Evolutionary conservation across 1,140 invertebrate species (phyloP).

Genomic region (Phymastichus coffea): DNA sequence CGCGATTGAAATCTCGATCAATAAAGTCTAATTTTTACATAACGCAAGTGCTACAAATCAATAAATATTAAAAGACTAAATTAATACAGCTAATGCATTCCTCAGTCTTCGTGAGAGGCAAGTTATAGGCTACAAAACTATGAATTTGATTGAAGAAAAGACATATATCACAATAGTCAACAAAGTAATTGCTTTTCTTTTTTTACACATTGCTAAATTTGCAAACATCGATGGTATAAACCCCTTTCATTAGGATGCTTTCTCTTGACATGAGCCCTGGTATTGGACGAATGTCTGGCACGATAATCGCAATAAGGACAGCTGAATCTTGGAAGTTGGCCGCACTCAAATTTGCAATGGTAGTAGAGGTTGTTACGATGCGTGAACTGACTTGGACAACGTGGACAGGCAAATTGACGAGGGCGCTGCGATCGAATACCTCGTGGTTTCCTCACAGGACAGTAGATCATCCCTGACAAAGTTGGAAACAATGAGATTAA

Average conservation of each 20-base stretch:
- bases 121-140: no score
- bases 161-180: no score
- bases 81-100: no score
- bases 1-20: not conserved
- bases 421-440: not conserved
- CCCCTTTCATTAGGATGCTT: slow-evolving; percentile 35
- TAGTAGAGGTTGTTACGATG: slow-evolving; percentile 55
- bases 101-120: no score
- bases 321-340: slow-evolving; percentile 56
- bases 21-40: no score
- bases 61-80: no score
- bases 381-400: slow-evolving; percentile 55
- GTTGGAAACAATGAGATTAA: no score
- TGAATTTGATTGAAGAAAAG: no score
- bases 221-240: slow-evolving; percentile 40
- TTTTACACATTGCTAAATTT: no score
- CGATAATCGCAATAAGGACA: slow-evolving; percentile 57
- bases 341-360: slow-evolving; percentile 60
- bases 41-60: no score
- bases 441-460: not conserved
- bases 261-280: slow-evolving; percentile 40
- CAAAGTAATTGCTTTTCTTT: no score
- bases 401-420: slow-evolving; percentile 41
- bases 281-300: slow-evolving; percentile 54
- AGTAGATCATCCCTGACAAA: no score